Evolutionary conservation across 2,888 invertebrate genomes (phyloP).

Genomic region (Cheiracanthium punctorium): DNA sequence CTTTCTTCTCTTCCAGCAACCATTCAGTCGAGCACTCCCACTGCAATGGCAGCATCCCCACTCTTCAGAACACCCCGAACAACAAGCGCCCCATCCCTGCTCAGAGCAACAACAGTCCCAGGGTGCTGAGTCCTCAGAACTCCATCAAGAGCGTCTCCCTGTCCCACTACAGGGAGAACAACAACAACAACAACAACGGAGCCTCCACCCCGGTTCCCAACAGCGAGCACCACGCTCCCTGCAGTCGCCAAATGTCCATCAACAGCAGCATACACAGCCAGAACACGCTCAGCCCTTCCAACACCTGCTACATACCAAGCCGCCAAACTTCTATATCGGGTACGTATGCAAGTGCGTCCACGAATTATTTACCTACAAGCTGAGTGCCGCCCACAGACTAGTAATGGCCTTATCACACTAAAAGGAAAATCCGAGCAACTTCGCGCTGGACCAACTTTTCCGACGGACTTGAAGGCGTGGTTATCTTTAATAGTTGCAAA

Average conservation of each 20-base stretch:
- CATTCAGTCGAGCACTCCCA: constrained; percentile 79
- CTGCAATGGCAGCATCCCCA: constrained; percentile 79
- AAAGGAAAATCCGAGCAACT: too few species aligned
- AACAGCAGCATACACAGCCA: constrained; percentile 73
- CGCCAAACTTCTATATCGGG: constrained; percentile 75
- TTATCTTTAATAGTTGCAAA: too few species aligned
- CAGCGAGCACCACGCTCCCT: constrained; percentile 71
- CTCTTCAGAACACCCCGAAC: constrained; percentile 74
- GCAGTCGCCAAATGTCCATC: constrained; percentile 75
- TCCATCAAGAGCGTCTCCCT: constrained; percentile 78
- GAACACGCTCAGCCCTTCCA: constrained; percentile 52
- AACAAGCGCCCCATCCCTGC: constrained; percentile 74
- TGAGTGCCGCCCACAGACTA: too few species aligned
- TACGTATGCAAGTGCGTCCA: too few species aligned
- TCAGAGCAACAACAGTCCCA: constrained; percentile 73
- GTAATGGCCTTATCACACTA: too few species aligned
- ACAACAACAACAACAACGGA: too few species aligned
- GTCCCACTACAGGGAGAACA: constrained; percentile 47
- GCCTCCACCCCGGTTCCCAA: constrained; percentile 3
- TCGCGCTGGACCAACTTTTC: too few species aligned
- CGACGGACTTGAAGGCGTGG: too few species aligned
- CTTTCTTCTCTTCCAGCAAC: not conserved
- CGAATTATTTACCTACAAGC: too few species aligned
- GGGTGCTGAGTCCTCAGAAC: constrained; percentile 83
- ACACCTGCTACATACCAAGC: constrained; percentile 72